These are phyloP conservation scores for Metopolophium dirhodum DNA, from an alignment of 1,140 invertebrate species.

Conservation along the genomic window DNA sequence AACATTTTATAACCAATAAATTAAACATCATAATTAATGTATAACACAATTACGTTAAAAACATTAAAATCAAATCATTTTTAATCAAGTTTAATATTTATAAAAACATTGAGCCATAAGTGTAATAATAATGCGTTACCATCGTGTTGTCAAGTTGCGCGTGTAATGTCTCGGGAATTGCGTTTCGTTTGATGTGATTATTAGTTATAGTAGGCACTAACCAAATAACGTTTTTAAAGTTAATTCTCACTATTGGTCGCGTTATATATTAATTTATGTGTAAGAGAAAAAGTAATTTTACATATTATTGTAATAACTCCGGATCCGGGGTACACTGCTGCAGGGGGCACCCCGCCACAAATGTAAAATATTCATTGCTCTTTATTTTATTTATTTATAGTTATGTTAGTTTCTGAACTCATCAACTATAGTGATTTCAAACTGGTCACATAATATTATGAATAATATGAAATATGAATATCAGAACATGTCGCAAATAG, in stretches of 20 bases:
- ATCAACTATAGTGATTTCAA: not conserved
- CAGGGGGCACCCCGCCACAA: not conserved
- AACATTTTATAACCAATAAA: not conserved
- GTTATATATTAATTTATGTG: not conserved
- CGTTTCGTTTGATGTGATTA: not conserved
- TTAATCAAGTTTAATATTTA: not conserved
- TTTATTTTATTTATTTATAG: not conserved
- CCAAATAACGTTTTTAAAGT: not conserved
- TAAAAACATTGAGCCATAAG: not conserved
- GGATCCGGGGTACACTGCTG: not conserved
- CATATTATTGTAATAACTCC: not conserved
- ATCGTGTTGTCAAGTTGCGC: not conserved
- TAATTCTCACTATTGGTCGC: not conserved
- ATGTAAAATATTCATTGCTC: not conserved
- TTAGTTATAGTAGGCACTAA: not conserved
- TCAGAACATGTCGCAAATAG: not conserved
- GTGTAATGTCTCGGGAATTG: not conserved
- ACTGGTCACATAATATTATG: not conserved
- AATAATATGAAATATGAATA: not conserved
- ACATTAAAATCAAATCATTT: not conserved
- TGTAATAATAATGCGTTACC: not conserved
- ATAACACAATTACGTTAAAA: not conserved
- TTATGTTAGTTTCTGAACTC: not conserved
- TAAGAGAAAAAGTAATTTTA: not conserved
- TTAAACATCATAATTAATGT: not conserved